These are phyloP conservation scores for Pentalonia nigronervosa DNA, from an alignment of 1,140 invertebrate genomes.

Conservation along the genomic window DNA sequence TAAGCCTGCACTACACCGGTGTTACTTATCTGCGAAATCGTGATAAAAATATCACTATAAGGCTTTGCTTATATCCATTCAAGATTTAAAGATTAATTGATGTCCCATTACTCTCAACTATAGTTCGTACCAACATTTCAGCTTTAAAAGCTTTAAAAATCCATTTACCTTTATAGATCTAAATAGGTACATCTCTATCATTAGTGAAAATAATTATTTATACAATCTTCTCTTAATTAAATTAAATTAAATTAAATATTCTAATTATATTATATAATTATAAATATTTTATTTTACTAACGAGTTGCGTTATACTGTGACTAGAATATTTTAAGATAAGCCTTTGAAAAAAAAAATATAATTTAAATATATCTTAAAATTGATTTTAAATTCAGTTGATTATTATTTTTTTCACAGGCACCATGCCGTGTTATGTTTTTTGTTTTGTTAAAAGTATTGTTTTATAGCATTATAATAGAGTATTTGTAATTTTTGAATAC, in stretches of 20 bases:
- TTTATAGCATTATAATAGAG: background rate
- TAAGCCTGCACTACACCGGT: background rate
- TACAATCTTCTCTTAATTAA: background rate
- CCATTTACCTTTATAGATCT: background rate
- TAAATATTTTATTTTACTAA: no score
- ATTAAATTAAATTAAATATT: background rate
- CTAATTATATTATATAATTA: no score
- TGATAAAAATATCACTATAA: background rate
- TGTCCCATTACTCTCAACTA: background rate
- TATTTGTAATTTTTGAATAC: background rate
- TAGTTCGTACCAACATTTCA: background rate
- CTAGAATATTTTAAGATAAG: background rate
- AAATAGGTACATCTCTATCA: background rate
- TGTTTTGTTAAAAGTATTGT: background rate
- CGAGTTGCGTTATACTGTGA: no score
- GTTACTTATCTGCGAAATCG: constrained; percentile 1
- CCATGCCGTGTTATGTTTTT: no score
- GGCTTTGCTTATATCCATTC: background rate
- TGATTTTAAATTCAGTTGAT: no score
- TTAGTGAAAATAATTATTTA: background rate
- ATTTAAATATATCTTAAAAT: background rate
- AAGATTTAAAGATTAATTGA: background rate
- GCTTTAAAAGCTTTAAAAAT: constrained; percentile 29
- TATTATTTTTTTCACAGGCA: background rate
- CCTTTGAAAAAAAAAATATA: background rate